Conservation (phyloP, 1,140 invertebrate species). For the Tetragnatha versicolor region DNA sequence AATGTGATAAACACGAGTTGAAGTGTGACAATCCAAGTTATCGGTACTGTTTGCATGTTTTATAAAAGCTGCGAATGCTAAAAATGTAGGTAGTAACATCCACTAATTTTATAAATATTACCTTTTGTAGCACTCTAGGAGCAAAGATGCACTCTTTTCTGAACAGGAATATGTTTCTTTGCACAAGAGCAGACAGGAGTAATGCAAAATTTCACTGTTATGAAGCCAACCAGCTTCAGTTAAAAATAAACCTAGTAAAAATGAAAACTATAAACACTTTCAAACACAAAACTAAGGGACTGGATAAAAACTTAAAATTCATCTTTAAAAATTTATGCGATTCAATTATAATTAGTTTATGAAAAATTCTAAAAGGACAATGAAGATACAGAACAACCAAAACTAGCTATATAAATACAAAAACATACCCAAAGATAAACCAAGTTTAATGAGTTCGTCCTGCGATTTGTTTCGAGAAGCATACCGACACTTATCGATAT, state of each 20-base stretch:
- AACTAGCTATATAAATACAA: neutral
- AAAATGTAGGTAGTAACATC: no score
- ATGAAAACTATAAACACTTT: neutral
- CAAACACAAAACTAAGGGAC: no score
- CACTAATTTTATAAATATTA: no score
- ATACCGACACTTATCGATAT: constrained; percentile 53
- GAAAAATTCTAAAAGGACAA: no score
- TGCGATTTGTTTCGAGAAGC: constrained; percentile 49
- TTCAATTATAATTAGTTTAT: no score
- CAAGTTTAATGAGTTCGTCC: constrained; percentile 61
- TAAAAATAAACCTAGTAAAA: constrained; percentile 29
- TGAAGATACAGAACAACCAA: neutral
- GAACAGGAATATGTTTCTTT: constrained; percentile 57
- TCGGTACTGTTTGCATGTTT: no score
- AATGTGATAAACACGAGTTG: no score
- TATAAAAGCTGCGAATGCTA: no score
- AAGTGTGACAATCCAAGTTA: no score
- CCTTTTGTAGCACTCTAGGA: constrained; percentile 23
- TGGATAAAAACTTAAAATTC: no score
- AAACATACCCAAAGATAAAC: constrained; percentile 62
- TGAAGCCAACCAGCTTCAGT: constrained; percentile 81
- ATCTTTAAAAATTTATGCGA: no score
- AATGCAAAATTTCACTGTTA: constrained; percentile 75
- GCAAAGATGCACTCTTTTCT: constrained; percentile 10
- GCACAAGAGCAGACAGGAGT: constrained; percentile 67